These are phyloP conservation scores for Cryptotermes secundus DNA, from an alignment of 1,140 invertebrate species.

Conservation along the genomic window DNA sequence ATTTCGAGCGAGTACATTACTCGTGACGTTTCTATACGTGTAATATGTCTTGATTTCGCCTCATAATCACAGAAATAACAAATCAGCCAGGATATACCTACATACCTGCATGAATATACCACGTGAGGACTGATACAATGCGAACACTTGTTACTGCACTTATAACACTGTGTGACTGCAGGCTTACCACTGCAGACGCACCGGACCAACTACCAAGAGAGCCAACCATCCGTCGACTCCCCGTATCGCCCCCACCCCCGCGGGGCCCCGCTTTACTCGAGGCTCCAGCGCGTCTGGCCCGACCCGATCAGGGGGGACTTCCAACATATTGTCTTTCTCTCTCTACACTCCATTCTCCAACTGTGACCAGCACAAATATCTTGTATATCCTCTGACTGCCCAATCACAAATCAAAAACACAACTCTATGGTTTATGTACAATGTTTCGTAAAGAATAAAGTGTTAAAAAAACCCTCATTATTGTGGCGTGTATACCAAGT, in stretches of 20 bases:
- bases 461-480: no score
- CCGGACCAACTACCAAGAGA: background rate
- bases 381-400: background rate
- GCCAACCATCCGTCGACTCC: background rate
- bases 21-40: background rate
- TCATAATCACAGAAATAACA: background rate
- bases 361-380: slow-evolving; percentile 8
- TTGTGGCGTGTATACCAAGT: no score
- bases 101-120: background rate
- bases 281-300: slow-evolving; percentile 1
- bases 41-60: background rate
- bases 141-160: no score
- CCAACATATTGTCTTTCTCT: background rate
- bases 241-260: background rate
- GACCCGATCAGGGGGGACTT: background rate
- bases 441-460: no score
- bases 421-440: no score
- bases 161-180: background rate
- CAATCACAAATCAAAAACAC: background rate
- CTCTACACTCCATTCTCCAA: background rate
- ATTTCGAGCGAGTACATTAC: no score
- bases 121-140: background rate
- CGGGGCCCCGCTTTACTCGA: background rate
- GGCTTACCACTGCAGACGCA: background rate
- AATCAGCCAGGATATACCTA: no score